Conservation (phyloP, 2,113 vertebrate genomes). For the Ifrita kowaldi region DNA sequence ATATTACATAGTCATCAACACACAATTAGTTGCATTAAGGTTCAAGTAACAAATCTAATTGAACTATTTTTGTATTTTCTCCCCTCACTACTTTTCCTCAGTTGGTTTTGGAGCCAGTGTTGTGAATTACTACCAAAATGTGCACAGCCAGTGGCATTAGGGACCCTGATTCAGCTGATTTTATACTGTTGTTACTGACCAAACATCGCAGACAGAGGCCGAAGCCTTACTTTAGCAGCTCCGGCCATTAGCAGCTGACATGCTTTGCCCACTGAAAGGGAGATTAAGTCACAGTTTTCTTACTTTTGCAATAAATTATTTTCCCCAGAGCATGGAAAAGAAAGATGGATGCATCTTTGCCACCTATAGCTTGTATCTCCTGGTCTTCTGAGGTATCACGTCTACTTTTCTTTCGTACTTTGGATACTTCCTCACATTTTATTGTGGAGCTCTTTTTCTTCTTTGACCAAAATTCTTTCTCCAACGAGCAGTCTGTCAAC, state of each 20-base stretch:
- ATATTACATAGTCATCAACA: neutral
- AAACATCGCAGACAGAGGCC: neutral
- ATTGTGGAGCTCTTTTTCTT: constrained; percentile 64
- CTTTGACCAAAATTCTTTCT: constrained; percentile 66
- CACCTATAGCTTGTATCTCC: constrained; percentile 81
- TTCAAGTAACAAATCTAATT: neutral
- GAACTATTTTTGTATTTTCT: neutral
- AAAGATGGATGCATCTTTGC: constrained; percentile 91
- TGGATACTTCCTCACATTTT: constrained; percentile 62
- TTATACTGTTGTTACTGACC: neutral
- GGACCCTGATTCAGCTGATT: neutral
- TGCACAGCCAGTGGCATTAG: neutral
- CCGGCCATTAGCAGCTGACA: neutral
- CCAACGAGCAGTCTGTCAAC: constrained; percentile 63
- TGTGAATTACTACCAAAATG: neutral
- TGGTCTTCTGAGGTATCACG: constrained; percentile 57
- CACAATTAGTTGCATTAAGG: neutral
- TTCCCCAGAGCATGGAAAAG: constrained; percentile 95
- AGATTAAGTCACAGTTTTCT: constrained; percentile 49
- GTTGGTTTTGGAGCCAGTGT: neutral
- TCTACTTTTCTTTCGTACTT: constrained; percentile 70
- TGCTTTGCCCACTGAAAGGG: neutral
- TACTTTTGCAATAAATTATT: constrained; percentile 96
- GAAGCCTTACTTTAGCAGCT: neutral
- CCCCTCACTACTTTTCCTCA: too few relatives aligned